Evolutionary conservation across 2,797 vertebrate species (phyloP).

Genomic region (Pseudochaenichthys georgianus): DNA sequence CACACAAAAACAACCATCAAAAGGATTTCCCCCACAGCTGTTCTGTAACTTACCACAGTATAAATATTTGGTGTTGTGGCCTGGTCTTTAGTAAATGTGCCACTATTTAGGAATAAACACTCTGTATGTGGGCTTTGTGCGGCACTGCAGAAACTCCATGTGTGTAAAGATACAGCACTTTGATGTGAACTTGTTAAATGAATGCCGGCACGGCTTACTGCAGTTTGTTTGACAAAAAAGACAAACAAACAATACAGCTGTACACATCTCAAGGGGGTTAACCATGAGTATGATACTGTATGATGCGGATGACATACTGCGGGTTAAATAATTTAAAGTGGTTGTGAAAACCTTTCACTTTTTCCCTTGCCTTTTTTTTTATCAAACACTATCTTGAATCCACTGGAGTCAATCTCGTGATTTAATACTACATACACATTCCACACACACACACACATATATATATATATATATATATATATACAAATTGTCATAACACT

Average conservation of each 20-base stretch:
- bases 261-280: background rate
- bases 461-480: too few species aligned
- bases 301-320: background rate
- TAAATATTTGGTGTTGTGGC: conserved; percentile 51
- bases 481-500: too few species aligned
- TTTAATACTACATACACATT: background rate
- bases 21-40: background rate
- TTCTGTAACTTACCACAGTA: conserved; percentile 6
- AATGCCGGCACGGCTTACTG: background rate
- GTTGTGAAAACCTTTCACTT: background rate
- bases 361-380: background rate
- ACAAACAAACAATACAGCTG: background rate
- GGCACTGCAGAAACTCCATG: background rate
- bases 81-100: conserved; percentile 22
- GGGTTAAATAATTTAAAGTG: background rate
- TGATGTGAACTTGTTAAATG: background rate
- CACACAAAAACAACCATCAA: conserved; percentile 1
- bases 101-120: conserved; percentile 57
- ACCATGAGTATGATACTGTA: background rate
- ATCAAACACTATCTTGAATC: background rate
- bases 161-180: background rate
- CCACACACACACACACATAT: background rate
- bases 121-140: conserved; percentile 21
- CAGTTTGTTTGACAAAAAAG: background rate
- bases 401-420: background rate